phyloP scores from a whole-genome alignment of 64 coral and sea anemone species.

The Stichodactyla helianthus region DNA sequence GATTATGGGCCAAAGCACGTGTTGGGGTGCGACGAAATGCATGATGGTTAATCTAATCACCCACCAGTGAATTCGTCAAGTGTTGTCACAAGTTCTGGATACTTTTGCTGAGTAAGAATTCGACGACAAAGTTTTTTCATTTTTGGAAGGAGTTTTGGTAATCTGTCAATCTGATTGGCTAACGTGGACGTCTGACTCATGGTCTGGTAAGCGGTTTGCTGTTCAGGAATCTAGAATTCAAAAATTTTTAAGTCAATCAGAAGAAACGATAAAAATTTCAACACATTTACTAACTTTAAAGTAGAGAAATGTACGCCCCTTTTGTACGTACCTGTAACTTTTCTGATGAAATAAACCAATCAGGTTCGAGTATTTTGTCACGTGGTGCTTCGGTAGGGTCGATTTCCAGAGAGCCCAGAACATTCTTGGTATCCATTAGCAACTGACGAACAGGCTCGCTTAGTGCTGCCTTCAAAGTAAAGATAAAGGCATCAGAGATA shows the following conservation, averaged over 20 bases:
- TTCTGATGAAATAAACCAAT: slow-evolving; percentile 53
- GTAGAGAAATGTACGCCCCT: not conserved
- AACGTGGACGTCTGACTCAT: not conserved
- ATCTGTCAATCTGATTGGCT: not conserved
- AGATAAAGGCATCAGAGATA: not conserved
- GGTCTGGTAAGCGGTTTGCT: not conserved
- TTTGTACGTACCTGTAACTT: not conserved
- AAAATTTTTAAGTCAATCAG: not conserved
- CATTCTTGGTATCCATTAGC: slow-evolving; percentile 49
- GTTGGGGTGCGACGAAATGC: not conserved
- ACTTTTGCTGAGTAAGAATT: slow-evolving; percentile 29
- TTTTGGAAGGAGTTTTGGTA: slow-evolving; percentile 66
- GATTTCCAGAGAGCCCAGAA: slow-evolving; percentile 24
- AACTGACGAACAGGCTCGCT: slow-evolving; percentile 54
- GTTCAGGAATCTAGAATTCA: not conserved
- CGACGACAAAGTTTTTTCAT: slow-evolving; percentile 61
- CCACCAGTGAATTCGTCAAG: slow-evolving; percentile 80
- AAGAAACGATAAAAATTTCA: not conserved
- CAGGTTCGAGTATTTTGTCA: not conserved
- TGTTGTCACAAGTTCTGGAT: slow-evolving; percentile 30
- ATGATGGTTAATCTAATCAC: not conserved
- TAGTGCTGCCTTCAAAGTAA: slow-evolving; percentile 10
- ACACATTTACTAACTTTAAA: not conserved
- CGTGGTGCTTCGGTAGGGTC: not conserved
- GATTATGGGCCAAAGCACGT: not conserved